Base-by-base conservation (phyloP, 2,888 invertebrate species). In the Nycteola revayana region DNA sequence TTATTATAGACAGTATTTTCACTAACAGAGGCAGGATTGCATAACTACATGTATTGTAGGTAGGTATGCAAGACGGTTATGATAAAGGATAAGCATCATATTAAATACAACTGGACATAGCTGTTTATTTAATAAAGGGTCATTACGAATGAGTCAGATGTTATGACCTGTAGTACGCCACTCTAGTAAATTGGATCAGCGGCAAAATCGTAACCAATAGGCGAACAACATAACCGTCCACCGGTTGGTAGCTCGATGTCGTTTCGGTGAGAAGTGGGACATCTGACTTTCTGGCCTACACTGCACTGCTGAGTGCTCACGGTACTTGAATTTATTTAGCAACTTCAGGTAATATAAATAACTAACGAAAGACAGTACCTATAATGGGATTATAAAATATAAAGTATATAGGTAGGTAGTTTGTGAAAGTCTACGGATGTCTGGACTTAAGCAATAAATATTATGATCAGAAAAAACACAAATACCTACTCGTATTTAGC, bases 241-340 rank as follows among this genome's bases (percentile, higher is more conserved):
- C 65, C 62, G 70, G 70, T 74, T 73, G 65, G 68, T 67, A 65
- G 72, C 54, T 72, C 64, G 73, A 64, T 70, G 77, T 74, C 71
- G 71, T 73, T 68, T 66, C 64, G 62, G 60, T 70, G 71, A 65
- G 75, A 87, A 85, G 83, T 86, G 66, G 86, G 74, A 69, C 86
- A 75, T 66, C 75, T 77, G 69, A 73, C 73, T 75, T 67, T 78
- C 67, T 80, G 79, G 80, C 77, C 79, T 76, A 80, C 76, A 78
- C 71, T n/a, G n/a, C n/a, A n/a, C n/a, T n/a, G n/a, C n/a, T n/a
- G 68, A 60, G 52, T 66, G 66, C 73, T 66, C 62, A 68, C 59
- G 52, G 50, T 60, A 66, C 55, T 60, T 40, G 31, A 45, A 37
- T 45, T n/a, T 43, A 33, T 30, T 32, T 28, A 40, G 10, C 32